Conservation (phyloP, 2,888 invertebrate species). For the Drosophila anceps region DNA sequence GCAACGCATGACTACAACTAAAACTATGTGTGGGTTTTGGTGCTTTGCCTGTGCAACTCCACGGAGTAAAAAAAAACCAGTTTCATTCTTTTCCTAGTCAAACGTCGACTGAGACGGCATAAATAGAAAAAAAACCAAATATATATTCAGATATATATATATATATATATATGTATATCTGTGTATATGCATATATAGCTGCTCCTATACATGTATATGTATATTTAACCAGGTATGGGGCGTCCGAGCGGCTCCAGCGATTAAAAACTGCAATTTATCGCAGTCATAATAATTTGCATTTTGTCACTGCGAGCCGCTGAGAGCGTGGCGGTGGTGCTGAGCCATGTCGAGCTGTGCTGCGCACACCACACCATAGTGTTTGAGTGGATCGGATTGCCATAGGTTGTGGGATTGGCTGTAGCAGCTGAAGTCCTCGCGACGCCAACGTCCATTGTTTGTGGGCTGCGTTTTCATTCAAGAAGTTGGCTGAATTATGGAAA, state of each 20-base stretch:
- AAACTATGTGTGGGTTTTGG: slow-evolving; percentile 75
- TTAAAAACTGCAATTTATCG: slow-evolving; percentile 81
- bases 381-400: slow-evolving; percentile 32
- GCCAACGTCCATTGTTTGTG: slow-evolving; percentile 57
- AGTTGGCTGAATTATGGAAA: slow-evolving; percentile 70
- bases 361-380: slow-evolving; percentile 12
- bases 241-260: slow-evolving; percentile 63
- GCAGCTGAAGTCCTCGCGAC: slow-evolving; percentile 37
- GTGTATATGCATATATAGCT: slow-evolving; percentile 7
- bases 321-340: slow-evolving; percentile 1
- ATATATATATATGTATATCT: too few species aligned
- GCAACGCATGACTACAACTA: slow-evolving; percentile 68
- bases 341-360: not conserved
- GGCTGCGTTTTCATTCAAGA: slow-evolving; percentile 73
- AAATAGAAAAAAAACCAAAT: slow-evolving; percentile 29
- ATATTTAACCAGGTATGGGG: slow-evolving; percentile 51
- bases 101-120: slow-evolving; percentile 28
- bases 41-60: slow-evolving; percentile 55
- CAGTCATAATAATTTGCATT: slow-evolving; percentile 80
- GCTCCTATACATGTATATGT: slow-evolving; percentile 3
- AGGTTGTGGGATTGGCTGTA: slow-evolving; percentile 47
- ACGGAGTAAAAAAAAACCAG: slow-evolving; percentile 59
- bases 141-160: slow-evolving; percentile 28
- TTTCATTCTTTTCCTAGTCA: slow-evolving; percentile 73
- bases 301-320: slow-evolving; percentile 69